phyloP scores from a whole-genome alignment of 2,113 vertebrate species.

The Perca schrenkii region DNA sequence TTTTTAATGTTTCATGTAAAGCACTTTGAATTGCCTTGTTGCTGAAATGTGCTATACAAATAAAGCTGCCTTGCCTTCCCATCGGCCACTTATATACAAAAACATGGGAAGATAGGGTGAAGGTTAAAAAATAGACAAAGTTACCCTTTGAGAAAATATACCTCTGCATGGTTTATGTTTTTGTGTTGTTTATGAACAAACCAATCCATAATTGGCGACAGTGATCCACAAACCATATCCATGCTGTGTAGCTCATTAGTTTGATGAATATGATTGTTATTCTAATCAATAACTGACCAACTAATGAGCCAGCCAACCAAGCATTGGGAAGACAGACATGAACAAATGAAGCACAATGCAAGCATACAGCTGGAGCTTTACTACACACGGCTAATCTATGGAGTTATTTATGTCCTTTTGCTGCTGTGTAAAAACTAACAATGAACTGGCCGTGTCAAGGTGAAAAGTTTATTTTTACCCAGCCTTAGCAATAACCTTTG shows the following conservation, averaged over 20 bases:
- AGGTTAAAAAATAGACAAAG: too few species aligned
- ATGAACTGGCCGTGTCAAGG: conserved; percentile 10
- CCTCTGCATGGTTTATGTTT: neutral
- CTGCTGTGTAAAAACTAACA: neutral
- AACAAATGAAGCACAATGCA: conserved; percentile 15
- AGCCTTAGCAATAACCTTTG: conserved; percentile 16
- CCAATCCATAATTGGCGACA: conserved; percentile 41
- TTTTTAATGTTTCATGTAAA: too few species aligned
- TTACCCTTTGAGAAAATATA: too few species aligned
- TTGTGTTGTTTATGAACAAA: conserved; percentile 21
- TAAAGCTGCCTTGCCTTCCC: too few species aligned
- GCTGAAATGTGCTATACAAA: too few species aligned
- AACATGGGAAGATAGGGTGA: too few species aligned
- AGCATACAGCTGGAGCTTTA: neutral
- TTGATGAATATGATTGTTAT: conserved; percentile 55
- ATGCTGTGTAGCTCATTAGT: conserved; percentile 52
- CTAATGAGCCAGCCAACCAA: conserved; percentile 47
- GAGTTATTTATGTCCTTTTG: conserved; percentile 28
- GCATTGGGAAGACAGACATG: conserved; percentile 15
- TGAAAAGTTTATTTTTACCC: conserved; percentile 28
- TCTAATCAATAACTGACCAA: conserved; percentile 53
- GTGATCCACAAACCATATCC: conserved; percentile 40
- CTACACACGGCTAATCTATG: neutral
- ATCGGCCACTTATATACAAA: too few species aligned
- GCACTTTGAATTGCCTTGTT: too few species aligned